Conservation (phyloP, 1,140 invertebrate genomes). For the Orchesella cincta region DNA sequence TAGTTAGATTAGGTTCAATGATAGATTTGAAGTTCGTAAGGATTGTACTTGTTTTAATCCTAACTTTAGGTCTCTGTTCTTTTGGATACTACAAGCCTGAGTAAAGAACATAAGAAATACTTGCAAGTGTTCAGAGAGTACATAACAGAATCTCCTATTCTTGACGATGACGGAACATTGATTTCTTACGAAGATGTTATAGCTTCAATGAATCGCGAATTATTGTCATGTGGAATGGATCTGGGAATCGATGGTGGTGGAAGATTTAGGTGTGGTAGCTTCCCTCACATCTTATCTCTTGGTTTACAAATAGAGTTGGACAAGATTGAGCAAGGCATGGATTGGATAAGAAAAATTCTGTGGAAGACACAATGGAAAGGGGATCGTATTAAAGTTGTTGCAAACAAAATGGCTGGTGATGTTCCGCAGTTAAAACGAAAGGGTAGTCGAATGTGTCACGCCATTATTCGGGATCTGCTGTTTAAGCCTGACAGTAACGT, state of each 20-base stretch:
- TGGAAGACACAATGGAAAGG: conserved; percentile 70
- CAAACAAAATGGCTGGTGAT: conserved; percentile 75
- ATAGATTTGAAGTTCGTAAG: neutral
- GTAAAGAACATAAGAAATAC: conserved; percentile 66
- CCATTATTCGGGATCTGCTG: conserved; percentile 66
- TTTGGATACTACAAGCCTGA: conserved; percentile 70
- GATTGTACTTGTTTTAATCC: conserved; percentile 59
- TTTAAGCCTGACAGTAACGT: conserved; percentile 73
- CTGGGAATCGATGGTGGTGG: conserved; percentile 63
- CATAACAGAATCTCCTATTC: conserved; percentile 68
- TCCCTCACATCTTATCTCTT: conserved; percentile 61
- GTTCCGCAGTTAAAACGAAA: conserved; percentile 70
- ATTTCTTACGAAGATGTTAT: conserved; percentile 74
- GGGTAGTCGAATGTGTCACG: conserved; percentile 63
- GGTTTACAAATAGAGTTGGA: conserved; percentile 68
- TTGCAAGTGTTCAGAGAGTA: conserved; percentile 73
- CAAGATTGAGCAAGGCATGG: conserved; percentile 73
- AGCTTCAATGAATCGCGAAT: conserved; percentile 72
- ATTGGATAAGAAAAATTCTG: conserved; percentile 75
- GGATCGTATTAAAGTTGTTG: conserved; percentile 74
- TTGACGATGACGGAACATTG: conserved; percentile 61
- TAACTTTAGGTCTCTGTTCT: conserved; percentile 67
- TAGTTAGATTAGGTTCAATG: conserved; percentile 41
- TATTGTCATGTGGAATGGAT: conserved; percentile 62
- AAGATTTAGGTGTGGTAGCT: conserved; percentile 66